A percentile compares a stretch with the other conserved stretches of the same genome.
Evolutionary conservation across 1,140 invertebrate genomes (phyloP).

Genomic region (Cydia pomonella): DNA sequence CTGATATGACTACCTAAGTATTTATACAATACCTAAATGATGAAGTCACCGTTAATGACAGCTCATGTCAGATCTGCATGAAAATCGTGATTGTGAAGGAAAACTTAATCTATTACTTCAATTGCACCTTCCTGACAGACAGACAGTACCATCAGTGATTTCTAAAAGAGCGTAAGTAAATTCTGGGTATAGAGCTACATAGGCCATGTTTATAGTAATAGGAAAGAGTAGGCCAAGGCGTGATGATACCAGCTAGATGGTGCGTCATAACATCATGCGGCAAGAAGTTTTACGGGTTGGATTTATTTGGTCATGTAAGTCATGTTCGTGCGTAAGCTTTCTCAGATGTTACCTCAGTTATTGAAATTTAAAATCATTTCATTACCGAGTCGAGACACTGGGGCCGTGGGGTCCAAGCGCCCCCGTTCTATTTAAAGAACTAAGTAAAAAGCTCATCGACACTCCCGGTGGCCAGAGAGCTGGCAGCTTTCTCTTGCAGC

Average conservation of each 20-base stretch:
- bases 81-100: slow-evolving; percentile 65
- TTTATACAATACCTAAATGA: slow-evolving; percentile 8
- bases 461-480: no score
- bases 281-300: slow-evolving; percentile 1
- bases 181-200: neutral
- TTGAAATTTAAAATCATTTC: no score
- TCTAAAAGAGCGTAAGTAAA: neutral
- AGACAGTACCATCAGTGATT: slow-evolving; percentile 13
- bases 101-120: slow-evolving; percentile 51
- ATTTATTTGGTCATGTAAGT: slow-evolving; percentile 8
- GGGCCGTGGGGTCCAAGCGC: no score
- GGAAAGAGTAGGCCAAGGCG: slow-evolving; percentile 31
- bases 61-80: slow-evolving; percentile 53
- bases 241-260: slow-evolving; percentile 18
- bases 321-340: neutral
- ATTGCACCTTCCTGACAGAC: slow-evolving; percentile 52
- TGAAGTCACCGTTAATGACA: slow-evolving; percentile 54
- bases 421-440: no score
- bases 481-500: no score
- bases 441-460: no score
- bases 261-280: neutral
- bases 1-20: no score
- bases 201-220: neutral
- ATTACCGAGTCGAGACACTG: no score
- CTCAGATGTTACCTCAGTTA: neutral